A percentile compares a stretch with the other conserved stretches of the same genome.
These are phyloP conservation scores for Myripristis murdjan DNA, from an alignment of 2,797 vertebrate species.

Conservation along the genomic window DNA sequence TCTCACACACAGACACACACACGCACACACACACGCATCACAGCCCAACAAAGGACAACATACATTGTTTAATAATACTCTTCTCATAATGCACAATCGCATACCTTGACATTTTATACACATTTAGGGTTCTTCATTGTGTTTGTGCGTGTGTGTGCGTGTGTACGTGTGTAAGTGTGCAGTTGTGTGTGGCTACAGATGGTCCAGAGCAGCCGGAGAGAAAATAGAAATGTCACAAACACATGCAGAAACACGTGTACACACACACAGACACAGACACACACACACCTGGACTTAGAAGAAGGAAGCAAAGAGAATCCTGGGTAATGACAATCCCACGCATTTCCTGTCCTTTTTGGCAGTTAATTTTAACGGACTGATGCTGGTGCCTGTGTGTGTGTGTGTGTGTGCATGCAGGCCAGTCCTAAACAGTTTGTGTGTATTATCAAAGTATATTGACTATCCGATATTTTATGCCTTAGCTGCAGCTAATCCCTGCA, in stretches of 20 bases:
- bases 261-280: not conserved
- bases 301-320: constrained; percentile 65
- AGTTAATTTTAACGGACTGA: constrained; percentile 27
- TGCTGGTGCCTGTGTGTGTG: constrained; percentile 1
- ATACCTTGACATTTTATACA: not conserved
- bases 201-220: not conserved
- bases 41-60: constrained; percentile 13
- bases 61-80: constrained; percentile 12
- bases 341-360: constrained; percentile 73
- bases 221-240: constrained; percentile 29
- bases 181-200: constrained; percentile 17
- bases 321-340: constrained; percentile 67
- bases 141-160: not conserved
- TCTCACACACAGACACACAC: not conserved
- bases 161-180: not conserved
- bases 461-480: not conserved
- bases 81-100: not conserved
- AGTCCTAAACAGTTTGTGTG: no score
- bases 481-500: not conserved
- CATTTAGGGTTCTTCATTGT: not conserved
- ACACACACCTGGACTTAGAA: constrained; percentile 58
- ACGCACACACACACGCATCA: not conserved
- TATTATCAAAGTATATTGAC: not conserved
- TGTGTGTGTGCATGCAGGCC: not conserved
- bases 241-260: constrained; percentile 3